Evolutionary conservation across 2,797 vertebrate species (phyloP).

Genomic region (Pseudochaenichthys georgianus): DNA sequence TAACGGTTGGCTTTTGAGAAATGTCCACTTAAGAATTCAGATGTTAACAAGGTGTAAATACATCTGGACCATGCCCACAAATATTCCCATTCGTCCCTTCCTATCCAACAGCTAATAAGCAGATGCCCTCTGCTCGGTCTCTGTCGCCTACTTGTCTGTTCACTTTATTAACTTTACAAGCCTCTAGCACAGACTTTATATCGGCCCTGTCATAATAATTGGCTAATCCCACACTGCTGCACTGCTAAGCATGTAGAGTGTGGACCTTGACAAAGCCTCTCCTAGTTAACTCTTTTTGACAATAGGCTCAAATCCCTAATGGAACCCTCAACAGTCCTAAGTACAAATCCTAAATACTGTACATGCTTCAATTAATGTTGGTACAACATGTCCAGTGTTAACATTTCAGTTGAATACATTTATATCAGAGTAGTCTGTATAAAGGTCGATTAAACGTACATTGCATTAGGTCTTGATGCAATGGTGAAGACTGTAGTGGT

Average conservation of each 20-base stretch:
- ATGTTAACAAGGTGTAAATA: constrained; percentile 37
- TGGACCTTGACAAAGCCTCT: constrained; percentile 33
- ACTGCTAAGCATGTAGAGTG: constrained; percentile 24
- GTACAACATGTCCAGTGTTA: neutral
- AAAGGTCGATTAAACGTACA: constrained; percentile 53
- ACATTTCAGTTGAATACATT: neutral
- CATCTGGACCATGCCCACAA: constrained; percentile 31
- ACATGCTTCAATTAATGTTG: neutral
- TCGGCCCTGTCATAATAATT: constrained; percentile 59
- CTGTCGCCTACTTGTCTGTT: constrained; percentile 28
- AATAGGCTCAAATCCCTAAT: constrained; percentile 5
- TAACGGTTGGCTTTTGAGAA: neutral
- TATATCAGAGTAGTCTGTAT: constrained; percentile 15
- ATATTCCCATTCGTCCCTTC: constrained; percentile 23
- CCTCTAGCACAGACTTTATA: constrained; percentile 26
- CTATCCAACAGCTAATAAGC: constrained; percentile 42
- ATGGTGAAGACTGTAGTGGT: constrained; percentile 4
- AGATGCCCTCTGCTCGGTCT: constrained; percentile 21
- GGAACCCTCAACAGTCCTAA: constrained; percentile 6
- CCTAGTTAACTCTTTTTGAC: constrained; percentile 24
- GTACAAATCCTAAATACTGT: constrained; percentile 4
- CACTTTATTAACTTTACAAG: constrained; percentile 44
- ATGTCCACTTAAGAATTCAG: constrained; percentile 20
- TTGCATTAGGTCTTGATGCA: constrained; percentile 17
- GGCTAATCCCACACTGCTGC: constrained; percentile 40